Percentiles rank a stretch among this genome's conserved stretches.
Evolutionary conservation across 2,888 invertebrate genomes (phyloP).

Genomic region (Tipula lateralis): DNA sequence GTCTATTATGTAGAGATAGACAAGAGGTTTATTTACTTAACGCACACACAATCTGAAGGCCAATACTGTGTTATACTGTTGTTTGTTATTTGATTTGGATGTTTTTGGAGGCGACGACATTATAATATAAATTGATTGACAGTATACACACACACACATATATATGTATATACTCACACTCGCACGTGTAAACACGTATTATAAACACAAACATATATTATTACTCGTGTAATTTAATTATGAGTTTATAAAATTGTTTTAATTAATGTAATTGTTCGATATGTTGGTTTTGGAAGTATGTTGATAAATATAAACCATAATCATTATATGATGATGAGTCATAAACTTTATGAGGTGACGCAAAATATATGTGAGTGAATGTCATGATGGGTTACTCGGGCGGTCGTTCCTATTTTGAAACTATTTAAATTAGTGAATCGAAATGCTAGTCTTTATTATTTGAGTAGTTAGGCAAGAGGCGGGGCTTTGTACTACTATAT

Average conservation of each 20-base stretch:
- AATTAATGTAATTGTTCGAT: not conserved
- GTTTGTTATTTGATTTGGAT: not conserved
- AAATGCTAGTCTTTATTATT: too few relatives aligned
- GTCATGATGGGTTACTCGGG: too few relatives aligned
- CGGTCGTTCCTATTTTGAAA: too few relatives aligned
- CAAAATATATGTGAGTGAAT: not conserved
- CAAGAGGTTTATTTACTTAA: not conserved
- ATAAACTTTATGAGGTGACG: not conserved
- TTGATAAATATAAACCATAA: too few relatives aligned
- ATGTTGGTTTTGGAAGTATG: not conserved
- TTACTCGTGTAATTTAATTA: not conserved
- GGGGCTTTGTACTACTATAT: too few relatives aligned
- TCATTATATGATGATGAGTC: not conserved
- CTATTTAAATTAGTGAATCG: too few relatives aligned
- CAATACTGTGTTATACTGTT: not conserved
- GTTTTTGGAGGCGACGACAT: not conserved
- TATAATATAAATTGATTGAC: not conserved
- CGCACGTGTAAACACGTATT: not conserved
- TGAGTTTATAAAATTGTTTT: not conserved
- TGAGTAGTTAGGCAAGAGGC: too few relatives aligned
- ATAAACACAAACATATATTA: not conserved
- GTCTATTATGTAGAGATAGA: not conserved
- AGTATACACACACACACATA: not conserved
- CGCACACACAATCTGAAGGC: not conserved
- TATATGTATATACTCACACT: not conserved